Evolutionary conservation across 2,888 invertebrate genomes (phyloP).

Genomic region (Nephrotoma flavescens): DNA sequence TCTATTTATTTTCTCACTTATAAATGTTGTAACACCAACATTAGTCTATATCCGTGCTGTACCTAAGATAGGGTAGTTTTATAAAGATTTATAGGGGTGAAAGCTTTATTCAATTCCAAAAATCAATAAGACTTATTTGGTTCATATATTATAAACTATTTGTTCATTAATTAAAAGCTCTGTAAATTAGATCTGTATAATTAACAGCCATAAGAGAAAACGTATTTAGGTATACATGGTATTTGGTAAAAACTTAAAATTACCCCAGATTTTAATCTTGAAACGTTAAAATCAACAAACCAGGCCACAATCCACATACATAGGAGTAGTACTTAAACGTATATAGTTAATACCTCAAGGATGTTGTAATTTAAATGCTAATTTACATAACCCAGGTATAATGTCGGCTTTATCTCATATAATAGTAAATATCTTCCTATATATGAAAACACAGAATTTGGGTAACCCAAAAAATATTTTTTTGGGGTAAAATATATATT

Average conservation of each 20-base stretch:
- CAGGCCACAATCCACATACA: neutral
- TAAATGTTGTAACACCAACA: neutral
- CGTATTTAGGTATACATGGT: neutral
- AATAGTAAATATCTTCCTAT: neutral
- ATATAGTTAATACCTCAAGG: neutral
- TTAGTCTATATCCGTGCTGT: neutral
- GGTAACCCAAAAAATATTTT: neutral
- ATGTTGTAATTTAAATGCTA: neutral
- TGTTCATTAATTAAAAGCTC: neutral
- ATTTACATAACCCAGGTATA: neutral
- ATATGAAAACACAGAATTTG: neutral
- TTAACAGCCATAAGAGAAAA: neutral
- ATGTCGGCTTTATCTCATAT: neutral
- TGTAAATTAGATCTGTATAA: neutral
- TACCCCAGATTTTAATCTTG: neutral
- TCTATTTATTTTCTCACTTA: neutral
- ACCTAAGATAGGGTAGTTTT: neutral
- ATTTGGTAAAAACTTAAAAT: neutral
- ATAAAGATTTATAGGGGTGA: neutral
- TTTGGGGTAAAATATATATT: neutral
- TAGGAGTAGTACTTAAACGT: neutral
- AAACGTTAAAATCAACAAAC: neutral
- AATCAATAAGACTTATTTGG: neutral
- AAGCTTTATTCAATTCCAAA: neutral
- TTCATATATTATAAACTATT: neutral